Base-by-base conservation (phyloP, 2,113 vertebrate species). In the Calyptommatus sinebrachiatus region DNA sequence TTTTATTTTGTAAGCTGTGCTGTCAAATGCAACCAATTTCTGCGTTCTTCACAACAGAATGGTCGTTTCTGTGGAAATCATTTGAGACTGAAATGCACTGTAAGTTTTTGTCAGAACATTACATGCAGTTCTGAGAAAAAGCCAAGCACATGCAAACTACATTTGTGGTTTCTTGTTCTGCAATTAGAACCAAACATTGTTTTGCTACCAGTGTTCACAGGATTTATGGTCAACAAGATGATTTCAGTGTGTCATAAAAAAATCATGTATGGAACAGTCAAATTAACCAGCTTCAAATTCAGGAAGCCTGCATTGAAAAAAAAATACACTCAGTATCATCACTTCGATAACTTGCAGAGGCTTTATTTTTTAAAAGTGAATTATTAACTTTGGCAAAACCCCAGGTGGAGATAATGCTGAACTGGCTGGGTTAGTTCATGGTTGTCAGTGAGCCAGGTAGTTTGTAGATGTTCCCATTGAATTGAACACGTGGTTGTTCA, bases 1-100 rank as follows among this genome's bases (percentile, higher is more conserved):
- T 93, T 75, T 91, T 91, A 89, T 90, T 95, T 94, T 90, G 89
- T 94, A 92, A 94, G 88, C 92, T 91, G 85, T 69, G 87, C 90
- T 92, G 79, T 81, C 84, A 91, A 86, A 87, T 90, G 80, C 88
- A 80, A 85, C 82, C 92, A 88, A 80, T 93, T 91, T 90, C 89
- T 8, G 91, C 91, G 83, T 93, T 94, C 93, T 93, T 93, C 87
- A 82, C 91, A 89, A 92, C 82, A 89, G 81, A 94, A 85, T 61
- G 79, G 81, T 91, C 89, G 87, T 87, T 90, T 93, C 85, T 88
- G 85, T 84, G 90, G 92, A 89, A 90, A 87, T 78, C 86, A 84
- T 90, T 87, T 88, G 82, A 91, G 90, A 88, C 90, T 93, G 89
- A 92, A 74, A 88, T 94, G 88, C 88, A 92, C 84, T 90, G 53